A percentile compares a stretch with the other conserved stretches of the same genome.
Conservation (phyloP, 2,797 vertebrate genomes). For the Kryptolebias ocellatus region DNA sequence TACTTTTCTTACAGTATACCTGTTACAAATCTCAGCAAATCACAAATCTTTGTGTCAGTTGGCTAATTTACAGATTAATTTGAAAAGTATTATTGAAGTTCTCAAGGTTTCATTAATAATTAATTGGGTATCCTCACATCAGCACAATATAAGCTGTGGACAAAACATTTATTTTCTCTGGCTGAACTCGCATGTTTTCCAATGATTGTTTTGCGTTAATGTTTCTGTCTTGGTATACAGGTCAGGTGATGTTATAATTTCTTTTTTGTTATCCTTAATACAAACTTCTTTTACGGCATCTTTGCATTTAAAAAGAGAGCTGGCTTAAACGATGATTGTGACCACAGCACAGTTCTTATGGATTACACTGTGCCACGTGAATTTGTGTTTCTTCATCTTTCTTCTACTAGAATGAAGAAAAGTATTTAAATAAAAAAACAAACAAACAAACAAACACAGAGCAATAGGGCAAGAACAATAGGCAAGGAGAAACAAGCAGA, state of each 20-base stretch:
- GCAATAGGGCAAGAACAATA: constrained; percentile 53
- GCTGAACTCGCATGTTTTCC: neutral
- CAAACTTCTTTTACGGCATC: constrained; percentile 65
- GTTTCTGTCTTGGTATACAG: too few relatives aligned
- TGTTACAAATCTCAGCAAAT: too few relatives aligned
- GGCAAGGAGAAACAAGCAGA: constrained; percentile 49
- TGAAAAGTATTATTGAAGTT: neutral
- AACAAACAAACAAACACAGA: constrained; percentile 21
- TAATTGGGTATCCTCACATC: constrained; percentile 1
- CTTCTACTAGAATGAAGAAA: constrained; percentile 44
- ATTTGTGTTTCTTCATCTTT: constrained; percentile 54
- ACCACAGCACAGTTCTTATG: constrained; percentile 52
- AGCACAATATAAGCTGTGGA: neutral
- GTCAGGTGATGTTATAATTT: constrained; percentile 65
- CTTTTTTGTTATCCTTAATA: constrained; percentile 63
- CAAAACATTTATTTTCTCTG: neutral
- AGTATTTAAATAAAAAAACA: constrained; percentile 24
- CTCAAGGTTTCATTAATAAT: neutral
- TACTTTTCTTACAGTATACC: too few relatives aligned
- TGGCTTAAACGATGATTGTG: constrained; percentile 57
- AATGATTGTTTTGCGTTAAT: neutral
- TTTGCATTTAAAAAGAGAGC: constrained; percentile 44
- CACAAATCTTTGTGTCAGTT: too few relatives aligned
- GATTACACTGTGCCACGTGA: constrained; percentile 43
- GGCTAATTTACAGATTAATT: neutral